Evolutionary conservation across 2,888 invertebrate species (phyloP).

Genomic region (Silvanus unidentatus): DNA sequence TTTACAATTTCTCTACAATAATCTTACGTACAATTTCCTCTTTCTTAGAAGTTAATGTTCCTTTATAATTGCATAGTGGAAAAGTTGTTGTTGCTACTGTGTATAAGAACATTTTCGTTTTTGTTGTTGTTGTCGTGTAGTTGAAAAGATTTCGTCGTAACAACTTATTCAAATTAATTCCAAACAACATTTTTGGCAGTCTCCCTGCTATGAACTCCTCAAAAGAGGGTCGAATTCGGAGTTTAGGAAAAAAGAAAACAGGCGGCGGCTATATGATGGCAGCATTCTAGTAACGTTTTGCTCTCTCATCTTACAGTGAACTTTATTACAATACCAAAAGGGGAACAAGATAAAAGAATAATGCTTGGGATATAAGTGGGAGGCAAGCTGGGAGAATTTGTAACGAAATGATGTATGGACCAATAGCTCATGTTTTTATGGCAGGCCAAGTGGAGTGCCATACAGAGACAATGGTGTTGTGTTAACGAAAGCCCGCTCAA

Average conservation of each 20-base stretch:
- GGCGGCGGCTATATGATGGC: too few species aligned
- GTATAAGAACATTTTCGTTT: too few species aligned
- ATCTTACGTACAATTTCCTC: too few species aligned
- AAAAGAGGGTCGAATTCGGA: neutral
- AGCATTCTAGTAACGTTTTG: too few species aligned
- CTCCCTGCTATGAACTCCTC: neutral
- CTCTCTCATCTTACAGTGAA: slow-evolving; percentile 1
- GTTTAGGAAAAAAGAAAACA: too few species aligned
- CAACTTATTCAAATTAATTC: slow-evolving; percentile 12
- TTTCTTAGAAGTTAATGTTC: too few species aligned
- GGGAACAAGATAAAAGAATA: slow-evolving; percentile 10
- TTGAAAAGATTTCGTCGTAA: too few species aligned
- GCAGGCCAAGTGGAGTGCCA: slow-evolving; percentile 19
- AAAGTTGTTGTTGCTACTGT: too few species aligned
- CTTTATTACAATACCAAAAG: slow-evolving; percentile 13
- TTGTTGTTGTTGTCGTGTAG: too few species aligned
- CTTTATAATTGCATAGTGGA: too few species aligned
- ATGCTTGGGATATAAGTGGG: slow-evolving; percentile 6
- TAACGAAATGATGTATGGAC: slow-evolving; percentile 35
- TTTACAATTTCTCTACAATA: too few species aligned
- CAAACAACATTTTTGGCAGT: slow-evolving; percentile 8
- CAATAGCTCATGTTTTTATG: slow-evolving; percentile 34
- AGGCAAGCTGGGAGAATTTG: slow-evolving; percentile 25
- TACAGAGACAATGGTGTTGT: slow-evolving; percentile 12
- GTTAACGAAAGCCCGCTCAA: too few species aligned